A percentile compares a stretch with the other conserved stretches of the same genome.
Evolutionary conservation across 2,797 vertebrate species (phyloP).

Genomic region (Eulemur albifrons): DNA sequence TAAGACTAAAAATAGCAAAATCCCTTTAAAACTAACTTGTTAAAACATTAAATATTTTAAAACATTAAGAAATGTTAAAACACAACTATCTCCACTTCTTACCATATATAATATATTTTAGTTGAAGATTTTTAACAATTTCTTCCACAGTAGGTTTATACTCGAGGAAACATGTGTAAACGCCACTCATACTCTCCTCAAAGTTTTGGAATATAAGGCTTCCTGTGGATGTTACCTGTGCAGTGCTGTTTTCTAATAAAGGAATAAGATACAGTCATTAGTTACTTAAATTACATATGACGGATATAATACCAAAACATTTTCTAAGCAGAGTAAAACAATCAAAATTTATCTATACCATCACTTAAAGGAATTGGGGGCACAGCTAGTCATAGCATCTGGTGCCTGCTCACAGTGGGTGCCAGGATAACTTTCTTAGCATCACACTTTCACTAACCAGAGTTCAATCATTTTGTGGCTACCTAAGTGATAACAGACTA

Average conservation of each 20-base stretch:
- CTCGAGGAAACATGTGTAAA: constrained; percentile 76
- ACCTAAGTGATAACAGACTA: neutral
- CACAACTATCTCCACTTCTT: constrained; percentile 40
- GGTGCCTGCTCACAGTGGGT: neutral
- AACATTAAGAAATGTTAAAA: constrained; percentile 2
- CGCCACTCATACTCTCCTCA: constrained; percentile 66
- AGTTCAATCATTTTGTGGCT: neutral
- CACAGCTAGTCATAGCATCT: neutral
- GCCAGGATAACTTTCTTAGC: neutral
- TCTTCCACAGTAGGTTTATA: constrained; percentile 76
- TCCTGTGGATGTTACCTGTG: constrained; percentile 77
- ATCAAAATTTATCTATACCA: neutral
- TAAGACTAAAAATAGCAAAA: neutral
- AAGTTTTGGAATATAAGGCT: constrained; percentile 79
- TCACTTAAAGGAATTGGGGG: neutral
- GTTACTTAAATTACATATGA: neutral
- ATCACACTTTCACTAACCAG: neutral
- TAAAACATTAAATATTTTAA: neutral
- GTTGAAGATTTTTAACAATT: constrained; percentile 56
- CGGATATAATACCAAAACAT: neutral
- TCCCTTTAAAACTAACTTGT: neutral
- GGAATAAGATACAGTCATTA: neutral
- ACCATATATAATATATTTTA: constrained; percentile 79
- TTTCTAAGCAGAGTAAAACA: neutral
- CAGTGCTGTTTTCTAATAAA: constrained; percentile 75